Conservation (phyloP, 2,113 vertebrate species). For the Tauraco erythrolophus region DNA sequence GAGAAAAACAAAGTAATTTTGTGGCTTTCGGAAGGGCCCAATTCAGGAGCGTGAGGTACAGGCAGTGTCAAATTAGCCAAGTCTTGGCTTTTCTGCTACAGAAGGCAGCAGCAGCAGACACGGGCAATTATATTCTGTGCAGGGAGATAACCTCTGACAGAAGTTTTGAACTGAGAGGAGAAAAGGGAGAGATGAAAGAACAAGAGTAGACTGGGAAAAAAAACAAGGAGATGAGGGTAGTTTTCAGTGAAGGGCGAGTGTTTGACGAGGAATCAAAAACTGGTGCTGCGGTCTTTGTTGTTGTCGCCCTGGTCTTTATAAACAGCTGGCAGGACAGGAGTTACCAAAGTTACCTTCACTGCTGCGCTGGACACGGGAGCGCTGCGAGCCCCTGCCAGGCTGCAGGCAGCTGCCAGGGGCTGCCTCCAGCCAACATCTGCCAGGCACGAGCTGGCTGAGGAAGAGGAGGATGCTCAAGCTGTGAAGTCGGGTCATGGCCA, state of each 20-base stretch:
- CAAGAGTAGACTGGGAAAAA: too few relatives aligned
- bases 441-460: neutral
- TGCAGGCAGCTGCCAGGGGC: neutral
- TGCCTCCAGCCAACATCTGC: neutral
- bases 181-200: neutral
- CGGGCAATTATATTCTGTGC: neutral
- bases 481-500: neutral
- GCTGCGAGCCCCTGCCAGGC: fast-evolving
- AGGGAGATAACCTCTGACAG: neutral
- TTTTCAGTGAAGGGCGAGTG: neutral
- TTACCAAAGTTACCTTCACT: neutral
- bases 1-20: neutral
- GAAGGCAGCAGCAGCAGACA: neutral
- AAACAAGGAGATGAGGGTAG: neutral
- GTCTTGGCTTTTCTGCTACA: neutral
- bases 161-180: neutral
- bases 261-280: neutral
- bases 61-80: neutral
- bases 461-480: neutral
- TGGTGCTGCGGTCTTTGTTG: neutral
- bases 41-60: neutral
- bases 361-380: fast-evolving
- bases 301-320: neutral
- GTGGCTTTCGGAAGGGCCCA: neutral
- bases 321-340: neutral